A percentile compares a stretch with the other conserved stretches of the same genome.
phyloP scores from a whole-genome alignment of 53 echinoderm and acorn worm genomes.

The Holothuria leucospilota region DNA sequence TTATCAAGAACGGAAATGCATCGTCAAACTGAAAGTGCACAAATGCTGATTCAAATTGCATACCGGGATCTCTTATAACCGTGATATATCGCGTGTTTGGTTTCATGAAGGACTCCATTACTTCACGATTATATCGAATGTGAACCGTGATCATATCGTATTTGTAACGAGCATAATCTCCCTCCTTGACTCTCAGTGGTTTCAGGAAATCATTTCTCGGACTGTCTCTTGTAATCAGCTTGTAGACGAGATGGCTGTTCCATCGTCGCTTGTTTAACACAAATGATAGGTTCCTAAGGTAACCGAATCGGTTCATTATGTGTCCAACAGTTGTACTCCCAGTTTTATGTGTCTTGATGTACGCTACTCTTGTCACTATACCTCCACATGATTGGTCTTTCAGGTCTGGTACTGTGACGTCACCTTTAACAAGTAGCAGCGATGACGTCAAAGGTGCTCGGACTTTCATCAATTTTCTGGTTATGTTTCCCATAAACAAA shows the following conservation, averaged over 20 bases:
- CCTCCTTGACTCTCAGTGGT: constrained; percentile 46
- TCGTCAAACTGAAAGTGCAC: constrained; percentile 75
- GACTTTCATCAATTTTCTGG: too few relatives aligned
- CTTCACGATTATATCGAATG: constrained; percentile 65
- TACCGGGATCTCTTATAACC: constrained; percentile 73
- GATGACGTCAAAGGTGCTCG: too few relatives aligned
- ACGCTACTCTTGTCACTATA: constrained; percentile 56
- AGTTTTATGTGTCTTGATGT: not conserved
- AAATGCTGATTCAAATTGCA: constrained; percentile 83
- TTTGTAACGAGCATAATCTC: constrained; percentile 42
- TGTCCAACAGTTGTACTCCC: constrained; percentile 30
- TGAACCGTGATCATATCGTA: constrained; percentile 82
- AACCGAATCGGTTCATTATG: too few relatives aligned
- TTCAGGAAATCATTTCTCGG: constrained; percentile 68
- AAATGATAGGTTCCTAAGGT: constrained; percentile 59
- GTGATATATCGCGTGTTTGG: constrained; percentile 71
- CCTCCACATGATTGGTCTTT: too few relatives aligned
- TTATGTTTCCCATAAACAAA: too few relatives aligned
- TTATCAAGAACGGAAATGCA: constrained; percentile 7
- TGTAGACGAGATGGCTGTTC: constrained; percentile 72
- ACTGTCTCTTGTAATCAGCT: constrained; percentile 43
- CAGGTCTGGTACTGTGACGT: too few relatives aligned
- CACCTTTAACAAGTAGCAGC: too few relatives aligned
- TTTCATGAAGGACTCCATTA: constrained; percentile 76
- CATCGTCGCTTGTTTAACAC: constrained; percentile 51